Evolutionary conservation across 2,797 vertebrate genomes (phyloP), one percentile per base, ranked within the genome.

Genomic region (Caiman crocodilus): DNA sequence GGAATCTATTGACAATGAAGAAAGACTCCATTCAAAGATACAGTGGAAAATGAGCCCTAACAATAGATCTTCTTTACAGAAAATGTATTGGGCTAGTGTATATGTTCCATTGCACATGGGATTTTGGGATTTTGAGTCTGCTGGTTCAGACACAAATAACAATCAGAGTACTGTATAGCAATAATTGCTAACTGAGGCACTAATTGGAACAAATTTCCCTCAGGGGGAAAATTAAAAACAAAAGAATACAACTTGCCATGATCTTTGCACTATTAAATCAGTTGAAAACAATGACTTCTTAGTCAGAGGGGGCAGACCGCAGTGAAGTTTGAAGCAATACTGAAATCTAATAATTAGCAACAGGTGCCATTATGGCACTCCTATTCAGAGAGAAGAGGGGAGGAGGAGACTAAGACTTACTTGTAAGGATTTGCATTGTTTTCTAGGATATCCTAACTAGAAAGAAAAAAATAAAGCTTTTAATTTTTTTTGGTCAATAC

Each of bases 161-260:
- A 96, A 95, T 97, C 87, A 94, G 79, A 94, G 84, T 50, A 86
- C 94, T 95, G 93, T 96, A 94, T 74, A 88, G 85, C 71, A 95
- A 58, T 94, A 94, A 94, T 90, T 94, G 79, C 94, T 93, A 89
- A 64, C 94, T 76, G 78, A 89, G 64, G 79, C 81, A 85, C 74
- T 96, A 95, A 96, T 71, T 96, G 88, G 96, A 97, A 94, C 86
- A 95, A 95, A 97, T 82, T 91, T 79, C 82, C 84, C 88, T 42
- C 74, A 26, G 69, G 60, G 71, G 88, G 73, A 20, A 87, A 91
- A 69, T 59, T 25, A 92, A 93, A 95, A 95, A 78, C 83, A 95
- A 95, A 97, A 88, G 15, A 50, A 84, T 92, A 82, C 58, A 77
- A 75, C 71, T 91, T 96, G 71, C 89, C 84, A 50, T 92, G 91